These are phyloP conservation scores for Uria lomvia DNA, from an alignment of 2,113 vertebrate species.

Conservation along the genomic window DNA sequence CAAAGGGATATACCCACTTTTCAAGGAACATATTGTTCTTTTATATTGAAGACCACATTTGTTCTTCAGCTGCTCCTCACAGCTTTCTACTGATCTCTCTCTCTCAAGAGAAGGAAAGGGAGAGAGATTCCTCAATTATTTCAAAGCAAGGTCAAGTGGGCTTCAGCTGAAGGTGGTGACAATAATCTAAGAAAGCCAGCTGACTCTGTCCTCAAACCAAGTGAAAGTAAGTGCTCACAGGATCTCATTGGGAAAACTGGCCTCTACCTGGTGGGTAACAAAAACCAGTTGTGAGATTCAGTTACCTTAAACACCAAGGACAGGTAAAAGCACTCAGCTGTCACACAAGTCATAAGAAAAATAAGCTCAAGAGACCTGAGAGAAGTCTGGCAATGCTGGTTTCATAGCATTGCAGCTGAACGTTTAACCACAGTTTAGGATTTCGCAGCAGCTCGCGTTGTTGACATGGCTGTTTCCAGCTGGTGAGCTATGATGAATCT, in stretches of 20 bases:
- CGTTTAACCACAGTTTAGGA: not conserved
- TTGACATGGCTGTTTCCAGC: not conserved
- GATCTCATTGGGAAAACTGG: not conserved
- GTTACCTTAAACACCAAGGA: not conserved
- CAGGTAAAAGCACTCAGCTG: not conserved
- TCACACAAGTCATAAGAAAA: not conserved
- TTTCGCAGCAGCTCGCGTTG: not conserved
- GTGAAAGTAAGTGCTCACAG: not conserved
- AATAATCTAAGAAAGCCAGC: not conserved
- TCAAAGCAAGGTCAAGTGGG: not conserved
- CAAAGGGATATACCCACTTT: not conserved
- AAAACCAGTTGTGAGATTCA: not conserved
- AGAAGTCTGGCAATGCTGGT: not conserved
- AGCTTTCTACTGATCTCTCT: not conserved
- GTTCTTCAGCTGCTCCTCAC: not conserved
- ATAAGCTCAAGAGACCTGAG: not conserved
- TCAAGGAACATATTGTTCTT: not conserved
- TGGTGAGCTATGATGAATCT: not conserved
- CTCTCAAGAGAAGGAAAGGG: not conserved
- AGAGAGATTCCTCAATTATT: not conserved
- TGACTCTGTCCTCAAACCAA: not conserved
- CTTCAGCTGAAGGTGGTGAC: not conserved
- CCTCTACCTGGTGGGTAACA: not conserved
- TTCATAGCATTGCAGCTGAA: not conserved
- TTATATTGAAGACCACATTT: not conserved